A percentile compares a stretch with the other conserved stretches of the same genome.
Conservation (phyloP, 2,797 vertebrate species). For the Coregonus sp. region DNA sequence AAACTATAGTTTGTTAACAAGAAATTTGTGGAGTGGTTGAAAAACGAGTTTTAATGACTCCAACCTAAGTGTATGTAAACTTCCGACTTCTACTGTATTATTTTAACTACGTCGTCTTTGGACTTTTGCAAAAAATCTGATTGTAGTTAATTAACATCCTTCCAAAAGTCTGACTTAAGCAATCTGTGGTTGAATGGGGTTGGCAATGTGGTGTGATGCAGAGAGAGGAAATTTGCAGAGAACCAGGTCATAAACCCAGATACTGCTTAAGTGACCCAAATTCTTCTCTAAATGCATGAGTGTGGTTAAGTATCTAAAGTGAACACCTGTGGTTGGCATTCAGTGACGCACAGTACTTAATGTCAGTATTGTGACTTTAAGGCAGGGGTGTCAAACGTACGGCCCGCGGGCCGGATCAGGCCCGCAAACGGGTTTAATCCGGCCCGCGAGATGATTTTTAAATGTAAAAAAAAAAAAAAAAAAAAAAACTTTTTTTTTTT, state of each 20-base stretch:
- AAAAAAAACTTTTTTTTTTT: no score
- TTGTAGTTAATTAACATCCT: neutral
- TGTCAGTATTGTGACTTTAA: neutral
- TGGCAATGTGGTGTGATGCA: constrained; percentile 10
- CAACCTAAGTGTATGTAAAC: no score
- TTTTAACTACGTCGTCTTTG: neutral
- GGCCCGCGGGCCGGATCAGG: no score
- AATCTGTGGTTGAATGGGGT: constrained; percentile 2
- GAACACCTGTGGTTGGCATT: neutral
- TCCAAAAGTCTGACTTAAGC: neutral
- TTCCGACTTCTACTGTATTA: neutral
- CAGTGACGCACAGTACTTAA: constrained; percentile 1
- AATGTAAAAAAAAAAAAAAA: no score
- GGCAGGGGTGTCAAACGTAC: no score
- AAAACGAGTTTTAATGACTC: no score
- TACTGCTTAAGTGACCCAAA: constrained; percentile 42
- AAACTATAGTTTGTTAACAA: no score
- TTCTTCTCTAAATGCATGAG: constrained; percentile 17
- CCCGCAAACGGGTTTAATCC: no score
- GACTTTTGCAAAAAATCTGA: neutral
- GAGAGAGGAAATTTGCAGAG: constrained; percentile 63
- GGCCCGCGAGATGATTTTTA: no score
- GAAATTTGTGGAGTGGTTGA: no score
- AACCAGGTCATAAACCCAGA: constrained; percentile 50
- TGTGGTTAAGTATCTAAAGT: neutral